Evolutionary conservation across 2,797 vertebrate species (phyloP), one percentile per base, ranked within the genome.

Genomic region (Selene dorsalis): DNA sequence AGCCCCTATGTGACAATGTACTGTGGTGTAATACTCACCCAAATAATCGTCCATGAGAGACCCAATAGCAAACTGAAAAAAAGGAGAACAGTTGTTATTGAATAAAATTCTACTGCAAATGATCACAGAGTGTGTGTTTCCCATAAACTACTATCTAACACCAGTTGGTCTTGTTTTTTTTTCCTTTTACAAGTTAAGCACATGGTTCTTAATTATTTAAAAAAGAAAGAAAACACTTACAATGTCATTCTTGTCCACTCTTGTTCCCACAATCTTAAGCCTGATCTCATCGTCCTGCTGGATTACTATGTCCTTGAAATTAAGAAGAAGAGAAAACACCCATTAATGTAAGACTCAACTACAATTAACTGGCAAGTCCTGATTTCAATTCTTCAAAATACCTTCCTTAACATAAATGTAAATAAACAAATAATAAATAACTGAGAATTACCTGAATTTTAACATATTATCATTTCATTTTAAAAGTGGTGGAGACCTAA

Each of bases 1-100:
- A 39, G 3, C 17, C 62, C 6, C 1, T 30, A n/a, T 14, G 57
- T 53, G 14, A 60, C 16, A 11, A 35, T 58, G 1, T 50, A 50
- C 11, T 39, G 30, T 60, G 0, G 20, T 30, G 8, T 78, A 83
- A 93, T 48, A 90, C 96, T 94, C 81, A 98, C 97, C 97, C 68
- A 98, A 89, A 84, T 97, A 98, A 82, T 98, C 97, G 11, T 98
- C 97, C 97, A 98, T 98, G 55, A 98, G 93, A 45, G 97, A 98
- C 56, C 97, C 97, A n/a, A 98, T 98, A 5, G 97, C 97, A 91
- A 98, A 98, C 97, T 98, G 90, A 32, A 91, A 89, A 78, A 88
- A 83, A 70, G 1, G 4, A 12, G 57, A 32, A 57, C 59, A 3
- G 2, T 13, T 18, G 1, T 73, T 82, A 75, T 75, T 63, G 7